A percentile compares a stretch with the other conserved stretches of the same genome.
phyloP scores from a whole-genome alignment of 2,888 invertebrate genomes.

The Byasa hedistus region DNA sequence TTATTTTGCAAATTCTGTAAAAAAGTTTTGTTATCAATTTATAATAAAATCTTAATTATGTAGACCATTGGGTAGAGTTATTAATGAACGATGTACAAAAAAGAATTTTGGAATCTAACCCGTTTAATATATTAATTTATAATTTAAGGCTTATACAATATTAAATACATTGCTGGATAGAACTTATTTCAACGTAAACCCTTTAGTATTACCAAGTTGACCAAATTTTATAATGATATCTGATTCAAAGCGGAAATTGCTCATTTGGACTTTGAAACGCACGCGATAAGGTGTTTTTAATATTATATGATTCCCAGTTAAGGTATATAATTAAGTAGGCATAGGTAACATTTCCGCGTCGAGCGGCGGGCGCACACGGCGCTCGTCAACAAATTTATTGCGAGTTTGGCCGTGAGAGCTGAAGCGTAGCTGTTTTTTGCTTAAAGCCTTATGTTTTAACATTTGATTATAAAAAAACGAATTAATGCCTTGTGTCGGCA shows the following conservation, averaged over 20 bases:
- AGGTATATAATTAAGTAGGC: slow-evolving; percentile 58
- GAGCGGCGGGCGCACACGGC: slow-evolving; percentile 39
- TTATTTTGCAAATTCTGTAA: too few relatives aligned
- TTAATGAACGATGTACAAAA: not conserved
- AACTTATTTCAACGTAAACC: not conserved
- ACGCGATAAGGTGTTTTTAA: slow-evolving; percentile 44
- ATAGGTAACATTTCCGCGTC: slow-evolving; percentile 57
- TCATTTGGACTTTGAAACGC: slow-evolving; percentile 39
- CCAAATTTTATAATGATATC: slow-evolving; percentile 1
- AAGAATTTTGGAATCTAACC: not conserved
- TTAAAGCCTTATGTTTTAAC: slow-evolving; percentile 77
- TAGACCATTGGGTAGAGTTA: not conserved
- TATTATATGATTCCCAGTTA: slow-evolving; percentile 50
- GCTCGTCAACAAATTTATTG: slow-evolving; percentile 72
- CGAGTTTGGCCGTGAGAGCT: slow-evolving; percentile 76
- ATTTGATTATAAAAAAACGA: slow-evolving; percentile 70
- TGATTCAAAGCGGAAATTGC: slow-evolving; percentile 23
- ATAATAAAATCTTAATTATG: not conserved
- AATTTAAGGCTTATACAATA: not conserved
- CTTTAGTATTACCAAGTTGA: not conserved
- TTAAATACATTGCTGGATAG: not conserved
- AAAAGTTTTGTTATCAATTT: not conserved
- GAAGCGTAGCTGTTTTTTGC: slow-evolving; percentile 72
- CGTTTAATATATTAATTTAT: not conserved
- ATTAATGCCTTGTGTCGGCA: slow-evolving; percentile 57